Evolutionary conservation across 2,888 invertebrate genomes (phyloP), one percentile per base, ranked within the genome.

Genomic region (Melinaea menophilus): DNA sequence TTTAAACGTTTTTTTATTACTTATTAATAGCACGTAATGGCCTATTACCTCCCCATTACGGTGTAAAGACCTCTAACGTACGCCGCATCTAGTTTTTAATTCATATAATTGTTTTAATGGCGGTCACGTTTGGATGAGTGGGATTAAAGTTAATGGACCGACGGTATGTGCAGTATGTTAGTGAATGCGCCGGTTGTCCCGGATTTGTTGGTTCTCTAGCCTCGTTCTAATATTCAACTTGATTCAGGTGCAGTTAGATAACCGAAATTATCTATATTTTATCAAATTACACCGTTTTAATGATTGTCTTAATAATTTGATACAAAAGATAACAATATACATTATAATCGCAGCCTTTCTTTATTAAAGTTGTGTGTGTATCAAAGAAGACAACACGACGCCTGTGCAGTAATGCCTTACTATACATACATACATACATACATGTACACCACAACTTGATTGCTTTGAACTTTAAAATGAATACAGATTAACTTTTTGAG

Each of bases 311-410:
- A 9, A 9, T 41, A 9, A 22, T 22, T 22, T 22, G 22, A 22
- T 22, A 22, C 22, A 22, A 22, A 22, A 22, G 22, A 22, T 22
- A 22, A 4, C 37, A 37, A 37, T 37, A 9, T 41, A 9, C 48
- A 55, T 61, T 61, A 59, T 55, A 64, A 56, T 59, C 45, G 61
- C 56, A 59, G 51, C 51, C n/a, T 51, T 51, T 51, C 51, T 31
- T 9, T 31, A 31, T 51, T 33, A n/a, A 12, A 11, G 55, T 56
- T 64, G 63, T 54, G 61, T 65, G 54, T 31, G 56, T 22, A 51
- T 51, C 31, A 59, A 56, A 62, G 62, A 71, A 85, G 84, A 85
- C 85, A 75, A 71, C 65, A 62, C 71, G 84, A 78, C 84, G 84
- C 83, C 85, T 75, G 22, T 22, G 22, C 22, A 22, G 22, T 22